A percentile compares a stretch with the other conserved stretches of the same genome.
phyloP scores from a whole-genome alignment of 2,113 vertebrate genomes.

The Erythrolamprus reginae region DNA sequence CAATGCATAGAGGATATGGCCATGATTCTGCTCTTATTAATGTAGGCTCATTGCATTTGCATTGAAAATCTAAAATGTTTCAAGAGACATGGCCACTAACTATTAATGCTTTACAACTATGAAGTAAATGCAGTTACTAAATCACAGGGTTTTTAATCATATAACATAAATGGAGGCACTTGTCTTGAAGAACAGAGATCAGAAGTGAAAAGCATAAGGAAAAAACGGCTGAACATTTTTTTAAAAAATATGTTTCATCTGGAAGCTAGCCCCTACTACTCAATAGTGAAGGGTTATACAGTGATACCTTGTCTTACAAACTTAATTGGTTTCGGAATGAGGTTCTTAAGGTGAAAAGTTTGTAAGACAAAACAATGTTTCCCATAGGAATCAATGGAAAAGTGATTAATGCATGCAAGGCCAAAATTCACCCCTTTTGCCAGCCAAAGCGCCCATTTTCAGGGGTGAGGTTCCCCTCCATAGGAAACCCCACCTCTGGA shows the following conservation, averaged over 20 bases:
- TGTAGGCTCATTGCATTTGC: background rate
- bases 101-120: background rate
- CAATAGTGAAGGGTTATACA: too few species aligned
- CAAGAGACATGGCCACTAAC: background rate
- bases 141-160: conserved; percentile 22
- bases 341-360: too few species aligned
- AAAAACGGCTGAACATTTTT: background rate
- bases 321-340: too few species aligned
- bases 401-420: too few species aligned
- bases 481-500: too few species aligned
- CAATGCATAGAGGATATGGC: background rate
- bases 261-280: background rate
- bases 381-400: too few species aligned
- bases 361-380: too few species aligned
- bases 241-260: background rate
- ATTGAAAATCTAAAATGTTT: background rate
- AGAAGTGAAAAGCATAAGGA: conserved; percentile 14
- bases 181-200: conserved; percentile 5
- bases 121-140: background rate
- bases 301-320: too few species aligned
- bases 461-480: too few species aligned
- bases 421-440: too few species aligned
- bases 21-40: background rate
- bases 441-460: too few species aligned
- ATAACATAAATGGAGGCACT: background rate